Percentiles rank a stretch among this genome's conserved stretches.
Evolutionary conservation across 1,140 invertebrate genomes (phyloP).

Genomic region (Tetraneura akinire): DNA sequence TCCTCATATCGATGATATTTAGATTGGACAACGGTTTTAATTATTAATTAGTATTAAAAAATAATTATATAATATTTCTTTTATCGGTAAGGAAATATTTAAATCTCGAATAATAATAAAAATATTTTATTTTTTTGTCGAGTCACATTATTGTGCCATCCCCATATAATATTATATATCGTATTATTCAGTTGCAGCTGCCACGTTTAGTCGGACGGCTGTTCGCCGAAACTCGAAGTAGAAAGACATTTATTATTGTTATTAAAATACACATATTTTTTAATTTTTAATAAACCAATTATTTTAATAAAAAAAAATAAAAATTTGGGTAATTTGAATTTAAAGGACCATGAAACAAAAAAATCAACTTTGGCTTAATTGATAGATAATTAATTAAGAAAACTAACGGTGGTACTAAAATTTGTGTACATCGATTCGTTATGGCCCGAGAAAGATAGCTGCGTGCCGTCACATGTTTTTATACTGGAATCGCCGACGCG

Average conservation of each 20-base stretch:
- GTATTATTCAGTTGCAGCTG: slow-evolving; percentile 19
- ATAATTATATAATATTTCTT: background rate
- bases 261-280: too few relatives aligned
- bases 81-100: background rate
- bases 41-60: background rate
- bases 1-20: background rate
- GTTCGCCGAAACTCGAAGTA: background rate
- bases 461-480: too few relatives aligned
- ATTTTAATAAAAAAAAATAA: too few relatives aligned
- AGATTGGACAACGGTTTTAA: background rate
- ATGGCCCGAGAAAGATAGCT: too few relatives aligned
- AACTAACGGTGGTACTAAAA: too few relatives aligned
- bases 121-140: background rate
- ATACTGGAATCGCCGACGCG: too few relatives aligned
- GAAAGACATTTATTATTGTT: background rate
- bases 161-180: background rate
- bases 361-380: too few relatives aligned
- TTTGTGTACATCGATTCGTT: too few relatives aligned
- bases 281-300: too few relatives aligned
- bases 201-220: background rate
- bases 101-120: background rate
- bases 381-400: too few relatives aligned
- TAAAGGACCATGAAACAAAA: too few relatives aligned
- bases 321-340: too few relatives aligned
- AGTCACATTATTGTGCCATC: background rate